Evolutionary conservation across 2,888 invertebrate species (phyloP).

Genomic region (Arrhopalites spinosus): DNA sequence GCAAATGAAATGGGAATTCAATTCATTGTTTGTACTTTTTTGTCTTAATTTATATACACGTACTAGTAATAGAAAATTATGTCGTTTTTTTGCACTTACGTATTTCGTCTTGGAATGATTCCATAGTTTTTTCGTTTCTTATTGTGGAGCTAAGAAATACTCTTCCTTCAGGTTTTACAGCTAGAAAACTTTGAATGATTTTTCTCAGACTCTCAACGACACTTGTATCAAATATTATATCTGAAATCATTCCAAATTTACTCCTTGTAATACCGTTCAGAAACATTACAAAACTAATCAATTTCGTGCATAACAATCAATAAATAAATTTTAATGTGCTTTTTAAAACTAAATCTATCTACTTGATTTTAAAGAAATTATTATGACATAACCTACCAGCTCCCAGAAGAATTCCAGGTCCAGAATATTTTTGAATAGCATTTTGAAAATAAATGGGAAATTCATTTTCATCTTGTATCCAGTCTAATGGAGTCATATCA

Average conservation of each 20-base stretch:
- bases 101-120: slow-evolving; percentile 8
- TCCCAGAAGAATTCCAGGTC: slow-evolving; percentile 29
- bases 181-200: slow-evolving; percentile 24
- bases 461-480: slow-evolving; percentile 24
- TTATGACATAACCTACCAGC: slow-evolving; percentile 21
- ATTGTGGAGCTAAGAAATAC: slow-evolving; percentile 26
- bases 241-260: too few species aligned
- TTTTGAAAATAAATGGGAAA: slow-evolving; percentile 13
- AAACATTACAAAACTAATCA: too few species aligned
- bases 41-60: too few species aligned
- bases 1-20: too few species aligned
- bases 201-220: slow-evolving; percentile 10
- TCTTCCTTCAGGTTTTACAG: slow-evolving; percentile 1
- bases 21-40: too few species aligned
- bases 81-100: slow-evolving; percentile 18
- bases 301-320: too few species aligned
- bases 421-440: background rate
- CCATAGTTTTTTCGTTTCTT: slow-evolving; percentile 19
- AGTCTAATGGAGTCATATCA: slow-evolving; percentile 6
- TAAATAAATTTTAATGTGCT: too few species aligned
- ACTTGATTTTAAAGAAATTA: too few species aligned
- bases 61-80: too few species aligned
- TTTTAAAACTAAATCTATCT: too few species aligned
- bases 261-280: too few species aligned
- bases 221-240: slow-evolving; percentile 30